Evolutionary conservation across 2,113 vertebrate genomes (phyloP).

Genomic region (Saimiri boliviensis): DNA sequence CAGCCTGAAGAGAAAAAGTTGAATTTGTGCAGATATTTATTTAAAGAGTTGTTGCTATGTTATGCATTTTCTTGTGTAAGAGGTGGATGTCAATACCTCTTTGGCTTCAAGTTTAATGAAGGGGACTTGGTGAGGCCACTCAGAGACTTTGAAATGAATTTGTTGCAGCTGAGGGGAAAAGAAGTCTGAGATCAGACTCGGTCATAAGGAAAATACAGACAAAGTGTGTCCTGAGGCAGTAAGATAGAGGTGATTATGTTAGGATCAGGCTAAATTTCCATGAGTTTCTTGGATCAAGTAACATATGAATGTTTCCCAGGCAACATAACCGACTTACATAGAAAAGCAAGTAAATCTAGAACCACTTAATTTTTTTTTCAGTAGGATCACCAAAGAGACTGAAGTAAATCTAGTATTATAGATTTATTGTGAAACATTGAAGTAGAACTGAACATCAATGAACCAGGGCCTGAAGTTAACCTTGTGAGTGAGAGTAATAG

Average conservation of each 20-base stretch:
- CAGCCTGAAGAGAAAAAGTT: background rate
- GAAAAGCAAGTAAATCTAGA: background rate
- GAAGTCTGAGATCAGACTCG: background rate
- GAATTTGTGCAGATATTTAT: background rate
- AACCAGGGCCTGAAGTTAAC: background rate
- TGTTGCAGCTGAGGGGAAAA: background rate
- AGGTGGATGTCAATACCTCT: too few species aligned
- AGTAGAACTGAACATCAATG: background rate
- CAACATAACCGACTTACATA: background rate
- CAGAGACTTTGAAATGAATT: background rate
- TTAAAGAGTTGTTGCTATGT: background rate
- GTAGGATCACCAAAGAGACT: background rate
- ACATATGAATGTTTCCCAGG: background rate
- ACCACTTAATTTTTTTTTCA: background rate
- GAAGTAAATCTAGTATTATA: background rate
- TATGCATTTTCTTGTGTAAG: too few species aligned
- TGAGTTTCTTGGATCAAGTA: background rate
- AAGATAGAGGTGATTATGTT: background rate
- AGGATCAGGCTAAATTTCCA: background rate
- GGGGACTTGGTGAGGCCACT: fast-evolving
- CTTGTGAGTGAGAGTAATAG: background rate
- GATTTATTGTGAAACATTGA: too few species aligned
- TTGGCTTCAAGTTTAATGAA: background rate
- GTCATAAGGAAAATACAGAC: background rate
- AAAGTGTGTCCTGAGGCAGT: background rate